Conservation (phyloP, 2,113 vertebrate species). For the Hassar affinis region DNA sequence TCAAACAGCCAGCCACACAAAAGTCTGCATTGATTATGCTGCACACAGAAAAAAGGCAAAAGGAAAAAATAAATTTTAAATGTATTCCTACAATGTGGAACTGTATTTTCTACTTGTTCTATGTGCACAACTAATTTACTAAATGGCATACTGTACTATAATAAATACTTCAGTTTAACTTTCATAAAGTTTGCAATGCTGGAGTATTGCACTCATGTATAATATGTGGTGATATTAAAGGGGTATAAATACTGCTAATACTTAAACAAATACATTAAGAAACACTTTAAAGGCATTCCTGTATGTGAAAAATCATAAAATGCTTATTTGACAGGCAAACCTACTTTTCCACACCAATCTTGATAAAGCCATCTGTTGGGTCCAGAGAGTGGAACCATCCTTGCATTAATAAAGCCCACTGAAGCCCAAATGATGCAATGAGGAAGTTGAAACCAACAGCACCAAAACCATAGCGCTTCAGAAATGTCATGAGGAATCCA, state of each 20-base stretch:
- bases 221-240: not conserved
- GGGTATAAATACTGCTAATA: not conserved
- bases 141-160: not conserved
- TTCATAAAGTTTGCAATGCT: not conserved
- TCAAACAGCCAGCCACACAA: constrained; percentile 89
- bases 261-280: not conserved
- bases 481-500: constrained; percentile 96
- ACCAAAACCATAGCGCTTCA: constrained; percentile 90
- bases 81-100: not conserved
- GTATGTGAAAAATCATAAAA: not conserved
- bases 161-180: not conserved
- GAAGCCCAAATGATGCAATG: constrained; percentile 89
- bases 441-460: constrained; percentile 95
- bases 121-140: not conserved
- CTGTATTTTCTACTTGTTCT: not conserved
- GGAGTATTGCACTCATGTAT: not conserved
- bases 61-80: accelerated
- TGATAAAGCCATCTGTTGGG: constrained; percentile 74
- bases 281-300: not conserved
- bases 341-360: constrained; percentile 86
- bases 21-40: constrained; percentile 97
- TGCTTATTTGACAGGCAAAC: not conserved
- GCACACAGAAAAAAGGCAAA: not conserved
- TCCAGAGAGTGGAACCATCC: constrained; percentile 87
- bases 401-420: constrained; percentile 96